Evolutionary conservation across 1,140 invertebrate species (phyloP).

Genomic region (Philotrypesis tridentata): DNA sequence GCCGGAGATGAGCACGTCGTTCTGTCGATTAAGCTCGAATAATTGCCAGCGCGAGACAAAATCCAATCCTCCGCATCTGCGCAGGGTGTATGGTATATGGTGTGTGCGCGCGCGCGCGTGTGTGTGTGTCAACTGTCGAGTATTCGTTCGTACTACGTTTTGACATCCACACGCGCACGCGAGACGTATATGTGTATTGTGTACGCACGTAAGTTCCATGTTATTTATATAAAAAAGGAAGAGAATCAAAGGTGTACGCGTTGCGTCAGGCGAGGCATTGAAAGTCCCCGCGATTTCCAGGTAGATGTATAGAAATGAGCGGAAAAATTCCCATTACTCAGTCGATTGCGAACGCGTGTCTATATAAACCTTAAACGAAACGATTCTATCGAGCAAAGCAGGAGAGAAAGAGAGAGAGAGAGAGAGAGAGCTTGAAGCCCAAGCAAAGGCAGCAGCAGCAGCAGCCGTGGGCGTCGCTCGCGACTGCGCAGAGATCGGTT

Average conservation of each 20-base stretch:
- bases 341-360: background rate
- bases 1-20: no score
- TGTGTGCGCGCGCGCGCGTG: no score
- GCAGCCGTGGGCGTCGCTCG: conserved; percentile 30
- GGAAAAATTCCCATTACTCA: background rate
- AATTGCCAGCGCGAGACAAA: background rate
- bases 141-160: background rate
- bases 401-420: no score
- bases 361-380: background rate
- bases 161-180: background rate
- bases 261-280: background rate
- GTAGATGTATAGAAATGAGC: background rate
- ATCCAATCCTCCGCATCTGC: background rate
- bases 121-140: no score
- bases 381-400: background rate
- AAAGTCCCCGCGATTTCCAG: background rate
- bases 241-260: no score
- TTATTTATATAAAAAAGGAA: no score
- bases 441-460: background rate
- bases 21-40: background rate
- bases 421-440: background rate
- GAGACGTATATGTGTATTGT: background rate
- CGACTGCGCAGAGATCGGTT: background rate
- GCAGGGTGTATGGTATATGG: no score
- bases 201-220: background rate